Evolutionary conservation across 1,140 invertebrate species (phyloP).

Genomic region (Armadillidium nasatum): DNA sequence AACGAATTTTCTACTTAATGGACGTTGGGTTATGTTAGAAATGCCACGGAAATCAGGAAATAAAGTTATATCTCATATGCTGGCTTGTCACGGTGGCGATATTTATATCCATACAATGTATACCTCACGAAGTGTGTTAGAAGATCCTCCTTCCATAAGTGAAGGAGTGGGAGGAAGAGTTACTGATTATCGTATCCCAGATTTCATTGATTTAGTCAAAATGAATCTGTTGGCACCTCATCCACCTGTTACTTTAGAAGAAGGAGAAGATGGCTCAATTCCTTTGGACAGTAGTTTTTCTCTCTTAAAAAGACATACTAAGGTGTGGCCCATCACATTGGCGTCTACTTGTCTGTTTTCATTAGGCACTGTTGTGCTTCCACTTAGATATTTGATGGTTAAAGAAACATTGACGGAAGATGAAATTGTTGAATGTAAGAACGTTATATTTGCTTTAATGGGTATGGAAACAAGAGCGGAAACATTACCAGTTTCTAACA

Average conservation of each 20-base stretch:
- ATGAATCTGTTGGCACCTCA: slow-evolving; percentile 70
- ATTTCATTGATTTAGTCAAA: slow-evolving; percentile 83
- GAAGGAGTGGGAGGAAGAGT: slow-evolving; percentile 89
- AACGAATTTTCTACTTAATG: slow-evolving; percentile 91
- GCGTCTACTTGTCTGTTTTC: slow-evolving; percentile 86
- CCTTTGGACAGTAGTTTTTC: slow-evolving; percentile 57
- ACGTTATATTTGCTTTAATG: slow-evolving; percentile 76
- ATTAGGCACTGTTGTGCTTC: slow-evolving; percentile 54
- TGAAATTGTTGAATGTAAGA: slow-evolving; percentile 81
- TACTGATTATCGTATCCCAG: slow-evolving; percentile 79
- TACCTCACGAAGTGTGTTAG: slow-evolving; percentile 77
- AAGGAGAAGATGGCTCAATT: slow-evolving; percentile 55
- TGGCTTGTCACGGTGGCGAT: slow-evolving; percentile 90
- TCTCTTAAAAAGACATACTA: slow-evolving; percentile 66
- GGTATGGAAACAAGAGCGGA: slow-evolving; percentile 79
- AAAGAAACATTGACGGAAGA: slow-evolving; percentile 78
- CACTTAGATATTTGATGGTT: slow-evolving; percentile 40
- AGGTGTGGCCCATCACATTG: slow-evolving; percentile 89
- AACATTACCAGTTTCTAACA: slow-evolving; percentile 63
- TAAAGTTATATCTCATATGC: slow-evolving; percentile 84
- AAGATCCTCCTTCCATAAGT: slow-evolving; percentile 90
- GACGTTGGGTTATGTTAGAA: slow-evolving; percentile 89
- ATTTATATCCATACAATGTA: slow-evolving; percentile 91
- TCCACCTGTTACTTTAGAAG: slow-evolving; percentile 34
- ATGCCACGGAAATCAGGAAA: slow-evolving; percentile 62